Evolutionary conservation across 2,797 vertebrate genomes (phyloP), one percentile per base, ranked within the genome.

Genomic region (Karalla daura): DNA sequence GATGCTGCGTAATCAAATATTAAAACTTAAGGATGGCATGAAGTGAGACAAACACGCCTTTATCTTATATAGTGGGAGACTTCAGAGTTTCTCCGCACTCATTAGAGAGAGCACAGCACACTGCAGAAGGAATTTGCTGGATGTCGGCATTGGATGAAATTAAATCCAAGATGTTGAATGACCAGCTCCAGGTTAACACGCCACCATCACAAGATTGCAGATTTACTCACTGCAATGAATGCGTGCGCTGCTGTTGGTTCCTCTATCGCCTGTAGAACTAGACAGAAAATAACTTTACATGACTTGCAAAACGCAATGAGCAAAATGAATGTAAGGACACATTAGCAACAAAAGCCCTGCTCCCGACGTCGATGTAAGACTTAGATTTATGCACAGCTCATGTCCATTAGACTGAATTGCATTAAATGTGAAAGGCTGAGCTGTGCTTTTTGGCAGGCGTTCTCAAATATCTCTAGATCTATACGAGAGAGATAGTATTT

Each of bases 1-100:
- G 11, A 41, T 64, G 45, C 64, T 47, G 53, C 2, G 5, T 63
- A 51, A 76, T 65, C 69, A 63, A 55, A 76, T 60, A 56, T 24
- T 5, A 53, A 70, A 58, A 51, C 13, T 23, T 17, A 10, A 37
- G 20, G 28, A 43, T 25, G 27, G 25, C 25, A 52, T 45, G 3
- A 52, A 66, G 5, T 51, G 5, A 70, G 56, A 61, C 5, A 23
- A 69, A 52, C 3, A 37, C 20, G 64, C 43, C 27, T 8, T 50
- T 32, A 64, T 49, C n/a, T 20, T 25, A 3, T 50, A 33, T 25
- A 21, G 45, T 12, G 49, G 23, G 44, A 37, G 39, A 10, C 17
- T 18, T 14, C 15, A 13, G 2, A 20, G 21, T 2, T 17, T 33
- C 36, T 17, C 15, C 7, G 30, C 25, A 20, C 46, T 35, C 5